A percentile compares a stretch with the other conserved stretches of the same genome.
phyloP scores from a whole-genome alignment of 2,797 vertebrate species.

The Cyprinella venusta region DNA sequence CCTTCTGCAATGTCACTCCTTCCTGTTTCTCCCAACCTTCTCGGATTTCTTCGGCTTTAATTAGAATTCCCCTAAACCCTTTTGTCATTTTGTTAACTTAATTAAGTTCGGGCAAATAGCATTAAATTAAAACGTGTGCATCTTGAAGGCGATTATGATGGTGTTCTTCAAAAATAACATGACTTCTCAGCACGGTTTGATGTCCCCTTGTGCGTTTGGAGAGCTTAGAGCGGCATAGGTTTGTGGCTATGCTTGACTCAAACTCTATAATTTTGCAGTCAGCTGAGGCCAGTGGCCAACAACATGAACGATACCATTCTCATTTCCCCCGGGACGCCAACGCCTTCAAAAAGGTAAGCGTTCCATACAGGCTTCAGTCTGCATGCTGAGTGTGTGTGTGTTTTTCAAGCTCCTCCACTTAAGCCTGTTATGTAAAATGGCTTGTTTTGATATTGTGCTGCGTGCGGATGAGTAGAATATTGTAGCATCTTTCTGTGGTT shows the following conservation, averaged over 20 bases:
- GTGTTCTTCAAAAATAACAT: conserved; percentile 18
- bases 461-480: conserved; percentile 31
- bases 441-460: conserved; percentile 42
- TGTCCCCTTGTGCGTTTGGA: background rate
- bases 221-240: conserved; percentile 38
- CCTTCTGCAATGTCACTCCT: conserved; percentile 75
- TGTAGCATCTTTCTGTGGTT: conserved; percentile 3
- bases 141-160: conserved; percentile 61
- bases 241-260: conserved; percentile 56
- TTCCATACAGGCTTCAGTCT: conserved; percentile 50
- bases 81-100: conserved; percentile 68
- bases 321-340: conserved; percentile 88
- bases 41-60: conserved; percentile 65
- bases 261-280: conserved; percentile 81
- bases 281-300: conserved; percentile 76
- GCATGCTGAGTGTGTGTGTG: conserved; percentile 48
- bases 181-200: conserved; percentile 32
- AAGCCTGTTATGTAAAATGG: conserved; percentile 50
- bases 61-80: conserved; percentile 68
- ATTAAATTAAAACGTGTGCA: conserved; percentile 62
- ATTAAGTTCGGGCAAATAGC: conserved; percentile 71
- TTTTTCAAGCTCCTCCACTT: conserved; percentile 43
- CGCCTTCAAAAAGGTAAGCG: conserved; percentile 91
- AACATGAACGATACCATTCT: conserved; percentile 93
- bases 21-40: conserved; percentile 30